Base-by-base conservation (phyloP, 2,888 invertebrate genomes). In the Cyclophora albipunctata region DNA sequence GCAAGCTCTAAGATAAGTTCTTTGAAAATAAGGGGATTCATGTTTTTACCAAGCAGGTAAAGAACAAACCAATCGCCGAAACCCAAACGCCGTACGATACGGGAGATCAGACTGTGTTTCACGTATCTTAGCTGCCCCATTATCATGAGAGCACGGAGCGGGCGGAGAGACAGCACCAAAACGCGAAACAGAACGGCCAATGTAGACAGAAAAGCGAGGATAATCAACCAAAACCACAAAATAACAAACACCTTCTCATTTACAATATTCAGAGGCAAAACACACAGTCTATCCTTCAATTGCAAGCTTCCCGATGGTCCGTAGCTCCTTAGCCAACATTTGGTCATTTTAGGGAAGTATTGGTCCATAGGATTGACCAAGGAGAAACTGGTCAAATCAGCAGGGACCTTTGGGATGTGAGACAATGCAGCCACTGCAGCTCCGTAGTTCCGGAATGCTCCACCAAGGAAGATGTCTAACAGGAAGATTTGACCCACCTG, bases 31-130 rank as follows among this genome's bases (percentile, higher is more conserved):
- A 92, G 78, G 0, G 93, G 92, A 73, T 93, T 93, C 62, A 95
- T 90, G 74, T 96, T 96, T 68, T 93, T 93, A 51, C 94, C 92
- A 45, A 96, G 84, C 69, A 93, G 91, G 72, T 93, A 92, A 5
- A 96, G 78, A 40, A 96, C 72, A 74, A 95, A 95, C 93, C 95
- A 95, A 74, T 95, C 95, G 0, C 93, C 93, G 54, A 91, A 92
- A 49, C 90, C 87, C 43, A 91, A 83, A 49, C 78, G 77, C 52
- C 81, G 83, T 0, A 91, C 86, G 53, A 93, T 85, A 47, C 79
- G 79, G 0, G 84, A 83, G 4, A 92, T 89, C 42, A 89, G 75
- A 59, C 81, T 84, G 34, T 81, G 83, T 50, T 91, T 87, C 33
- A 90, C 87, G 59, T 75, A 78, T 49, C 91, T 84, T 37, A 91